These are phyloP conservation scores for Tragelaphus imberbis DNA, from an alignment of 2,113 vertebrate genomes.

Conservation along the genomic window DNA sequence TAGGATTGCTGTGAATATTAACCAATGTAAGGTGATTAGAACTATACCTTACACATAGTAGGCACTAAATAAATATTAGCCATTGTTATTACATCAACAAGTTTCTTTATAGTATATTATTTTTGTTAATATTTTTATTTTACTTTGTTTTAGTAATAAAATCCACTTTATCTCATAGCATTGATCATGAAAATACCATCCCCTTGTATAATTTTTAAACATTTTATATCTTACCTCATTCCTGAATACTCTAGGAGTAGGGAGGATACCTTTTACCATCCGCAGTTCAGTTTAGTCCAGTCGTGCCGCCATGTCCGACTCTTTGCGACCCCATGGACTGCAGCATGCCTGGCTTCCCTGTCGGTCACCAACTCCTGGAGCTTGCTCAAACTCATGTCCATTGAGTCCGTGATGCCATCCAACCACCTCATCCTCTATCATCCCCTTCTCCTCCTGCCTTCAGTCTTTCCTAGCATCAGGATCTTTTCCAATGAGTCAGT, in stretches of 20 bases:
- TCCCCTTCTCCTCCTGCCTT: neutral
- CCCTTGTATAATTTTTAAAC: neutral
- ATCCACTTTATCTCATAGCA: neutral
- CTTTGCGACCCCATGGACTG: neutral
- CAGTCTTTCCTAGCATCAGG: neutral
- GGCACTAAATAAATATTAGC: neutral
- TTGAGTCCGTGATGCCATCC: neutral
- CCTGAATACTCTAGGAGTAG: neutral
- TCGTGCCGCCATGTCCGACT: accelerated
- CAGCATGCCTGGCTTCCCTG: neutral
- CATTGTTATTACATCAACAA: neutral
- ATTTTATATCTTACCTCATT: neutral
- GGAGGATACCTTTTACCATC: neutral
- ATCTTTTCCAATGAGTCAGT: neutral
- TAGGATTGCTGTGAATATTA: neutral
- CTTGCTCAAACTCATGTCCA: neutral
- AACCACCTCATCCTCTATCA: neutral
- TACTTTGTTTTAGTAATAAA: constrained; percentile 11
- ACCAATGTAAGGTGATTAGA: neutral
- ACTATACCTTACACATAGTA: neutral
- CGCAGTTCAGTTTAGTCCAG: neutral
- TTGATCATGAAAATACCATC: neutral
- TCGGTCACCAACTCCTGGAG: neutral
- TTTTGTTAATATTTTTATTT: neutral
- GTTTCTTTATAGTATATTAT: neutral